A percentile compares a stretch with the other conserved stretches of the same genome.
phyloP scores from a whole-genome alignment of 2,797 vertebrate genomes.

The Cryptoblepharus egeriae region DNA sequence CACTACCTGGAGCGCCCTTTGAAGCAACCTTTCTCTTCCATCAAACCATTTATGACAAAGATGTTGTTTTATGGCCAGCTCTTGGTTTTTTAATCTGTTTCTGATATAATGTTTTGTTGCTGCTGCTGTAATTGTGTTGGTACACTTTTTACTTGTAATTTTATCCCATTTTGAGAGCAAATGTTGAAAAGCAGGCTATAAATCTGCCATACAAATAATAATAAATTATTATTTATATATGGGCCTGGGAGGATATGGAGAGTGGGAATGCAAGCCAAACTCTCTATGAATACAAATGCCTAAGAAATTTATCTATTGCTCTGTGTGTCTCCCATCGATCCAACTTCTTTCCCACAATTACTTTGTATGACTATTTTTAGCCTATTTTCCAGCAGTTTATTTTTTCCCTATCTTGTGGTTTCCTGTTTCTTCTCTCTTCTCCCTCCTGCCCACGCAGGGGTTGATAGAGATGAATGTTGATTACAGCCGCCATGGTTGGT shows the following conservation, averaged over 20 bases:
- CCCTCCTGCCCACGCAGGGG: background rate
- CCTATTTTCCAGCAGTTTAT: slow-evolving; percentile 8
- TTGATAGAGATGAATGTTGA: slow-evolving; percentile 47
- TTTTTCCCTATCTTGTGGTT: background rate
- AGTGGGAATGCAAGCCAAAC: background rate
- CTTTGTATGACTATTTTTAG: slow-evolving; percentile 10
- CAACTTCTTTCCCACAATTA: background rate
- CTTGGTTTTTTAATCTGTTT: no score
- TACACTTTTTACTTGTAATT: no score
- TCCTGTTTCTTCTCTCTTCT: background rate
- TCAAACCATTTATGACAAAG: no score
- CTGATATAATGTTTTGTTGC: no score
- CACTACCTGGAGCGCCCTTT: no score
- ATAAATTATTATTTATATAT: background rate
- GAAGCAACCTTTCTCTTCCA: no score
- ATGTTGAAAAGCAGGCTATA: no score
- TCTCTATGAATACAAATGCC: background rate
- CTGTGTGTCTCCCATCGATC: background rate
- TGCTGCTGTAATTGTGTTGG: no score
- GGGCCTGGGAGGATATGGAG: no score
- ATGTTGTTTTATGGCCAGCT: no score
- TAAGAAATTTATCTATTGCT: background rate
- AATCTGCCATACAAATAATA: no score
- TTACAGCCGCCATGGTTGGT: slow-evolving; percentile 27
- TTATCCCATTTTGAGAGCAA: no score